Conservation (phyloP, 35 echinoderm and acorn worm species). For the Diadema setosum region DNA sequence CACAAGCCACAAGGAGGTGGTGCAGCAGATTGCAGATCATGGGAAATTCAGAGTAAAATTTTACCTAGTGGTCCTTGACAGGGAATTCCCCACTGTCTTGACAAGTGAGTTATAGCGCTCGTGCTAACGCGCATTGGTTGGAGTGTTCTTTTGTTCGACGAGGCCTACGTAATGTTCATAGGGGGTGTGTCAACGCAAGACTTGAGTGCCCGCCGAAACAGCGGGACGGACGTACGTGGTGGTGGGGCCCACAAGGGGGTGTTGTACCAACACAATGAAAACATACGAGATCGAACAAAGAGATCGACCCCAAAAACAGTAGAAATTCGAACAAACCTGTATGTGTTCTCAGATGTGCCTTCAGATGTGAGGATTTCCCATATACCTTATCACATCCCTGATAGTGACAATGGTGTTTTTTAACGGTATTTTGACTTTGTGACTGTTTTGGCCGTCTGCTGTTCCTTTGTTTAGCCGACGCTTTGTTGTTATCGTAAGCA, state of each 20-base stretch:
- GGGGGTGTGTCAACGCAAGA: conserved; percentile 1
- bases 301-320: not conserved
- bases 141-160: too few species aligned
- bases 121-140: too few species aligned
- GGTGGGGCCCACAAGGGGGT: conserved; percentile 13
- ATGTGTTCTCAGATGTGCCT: conserved; percentile 94
- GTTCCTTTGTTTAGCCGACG: conserved; percentile 40
- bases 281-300: not conserved
- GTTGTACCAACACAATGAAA: not conserved
- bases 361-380: conserved; percentile 97
- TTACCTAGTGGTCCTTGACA: too few species aligned
- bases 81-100: too few species aligned
- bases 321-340: conserved; percentile 66
- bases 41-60: too few species aligned
- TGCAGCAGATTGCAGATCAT: too few species aligned
- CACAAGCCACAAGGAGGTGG: too few species aligned
- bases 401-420: conserved; percentile 95
- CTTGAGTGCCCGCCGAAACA: conserved; percentile 1
- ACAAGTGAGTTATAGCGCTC: too few species aligned
- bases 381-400: conserved; percentile 87
- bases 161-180: not conserved
- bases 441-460: conserved; percentile 18
- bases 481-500: not conserved
- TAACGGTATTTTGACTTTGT: conserved; percentile 39
- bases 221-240: not conserved